Percentiles rank a stretch among this genome's conserved stretches.
Conservation (phyloP, 1,140 invertebrate genomes). For the Caenorhabditis tropicalis region DNA sequence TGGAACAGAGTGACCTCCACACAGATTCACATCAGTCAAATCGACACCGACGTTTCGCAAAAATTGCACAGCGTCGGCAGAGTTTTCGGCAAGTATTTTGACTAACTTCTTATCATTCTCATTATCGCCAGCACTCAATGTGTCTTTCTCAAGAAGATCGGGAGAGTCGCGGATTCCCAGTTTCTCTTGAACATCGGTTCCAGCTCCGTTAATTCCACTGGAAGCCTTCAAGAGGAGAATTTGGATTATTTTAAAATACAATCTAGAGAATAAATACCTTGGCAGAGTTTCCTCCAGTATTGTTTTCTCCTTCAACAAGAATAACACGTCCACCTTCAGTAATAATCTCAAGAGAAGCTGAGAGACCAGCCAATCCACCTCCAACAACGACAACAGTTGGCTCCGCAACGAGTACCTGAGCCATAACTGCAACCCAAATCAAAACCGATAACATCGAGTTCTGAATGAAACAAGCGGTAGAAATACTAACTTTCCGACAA, state of each 20-base stretch:
- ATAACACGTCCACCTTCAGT: slow-evolving; percentile 64
- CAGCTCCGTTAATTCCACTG: slow-evolving; percentile 70
- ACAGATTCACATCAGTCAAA: slow-evolving; percentile 71
- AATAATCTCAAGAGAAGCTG: slow-evolving; percentile 69
- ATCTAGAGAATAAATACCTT: no score
- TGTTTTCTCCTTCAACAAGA: slow-evolving; percentile 70
- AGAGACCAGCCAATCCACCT: slow-evolving; percentile 70
- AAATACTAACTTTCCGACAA: no score
- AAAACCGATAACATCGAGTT: slow-evolving; percentile 13
- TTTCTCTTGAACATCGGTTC: slow-evolving; percentile 64
- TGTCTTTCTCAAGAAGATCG: slow-evolving; percentile 69
- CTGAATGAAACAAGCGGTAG: background rate
- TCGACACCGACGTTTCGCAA: slow-evolving; percentile 67
- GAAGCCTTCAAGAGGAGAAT: background rate
- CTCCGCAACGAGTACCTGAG: slow-evolving; percentile 46
- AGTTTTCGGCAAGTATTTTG: slow-evolving; percentile 63
- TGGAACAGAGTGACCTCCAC: slow-evolving; percentile 72
- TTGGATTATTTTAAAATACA: background rate
- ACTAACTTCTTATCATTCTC: slow-evolving; percentile 70
- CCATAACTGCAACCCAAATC: slow-evolving; percentile 18
- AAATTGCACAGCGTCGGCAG: slow-evolving; percentile 57
- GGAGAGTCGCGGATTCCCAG: slow-evolving; percentile 65
- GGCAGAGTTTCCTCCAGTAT: slow-evolving; percentile 71
- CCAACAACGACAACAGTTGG: slow-evolving; percentile 71
- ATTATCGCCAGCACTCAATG: slow-evolving; percentile 69